phyloP scores from a whole-genome alignment of 2,888 invertebrate species.

The Nezara viridula region DNA sequence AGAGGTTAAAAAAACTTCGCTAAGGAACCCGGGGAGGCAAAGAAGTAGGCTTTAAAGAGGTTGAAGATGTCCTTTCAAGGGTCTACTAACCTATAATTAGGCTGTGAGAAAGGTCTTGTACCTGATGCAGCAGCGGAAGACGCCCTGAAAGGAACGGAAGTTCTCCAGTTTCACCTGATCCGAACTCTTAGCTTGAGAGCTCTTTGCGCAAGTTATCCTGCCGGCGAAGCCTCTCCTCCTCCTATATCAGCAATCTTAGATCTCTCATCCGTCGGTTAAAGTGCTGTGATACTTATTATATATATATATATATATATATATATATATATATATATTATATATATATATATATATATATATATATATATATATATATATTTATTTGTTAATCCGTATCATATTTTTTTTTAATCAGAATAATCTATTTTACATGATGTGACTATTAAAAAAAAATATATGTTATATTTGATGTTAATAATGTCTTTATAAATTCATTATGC shows the following conservation, averaged over 20 bases:
- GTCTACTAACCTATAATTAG: slow-evolving; percentile 48
- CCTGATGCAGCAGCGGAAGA: slow-evolving; percentile 47
- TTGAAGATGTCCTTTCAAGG: slow-evolving; percentile 44
- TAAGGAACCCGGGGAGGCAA: not conserved
- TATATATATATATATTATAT: no score
- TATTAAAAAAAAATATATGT: no score
- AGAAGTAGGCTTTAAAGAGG: slow-evolving; percentile 25
- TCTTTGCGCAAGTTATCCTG: slow-evolving; percentile 48
- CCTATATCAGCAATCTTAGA: not conserved
- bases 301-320: no score
- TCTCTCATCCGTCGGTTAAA: not conserved
- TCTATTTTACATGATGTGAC: no score
- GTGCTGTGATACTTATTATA: not conserved
- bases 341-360: no score
- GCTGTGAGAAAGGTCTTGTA: slow-evolving; percentile 47
- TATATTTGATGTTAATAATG: no score
- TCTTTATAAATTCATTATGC: no score
- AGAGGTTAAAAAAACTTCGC: slow-evolving; percentile 13
- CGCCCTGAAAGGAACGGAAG: slow-evolving; percentile 52
- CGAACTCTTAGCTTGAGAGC: slow-evolving; percentile 4
- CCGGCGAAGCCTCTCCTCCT: not conserved
- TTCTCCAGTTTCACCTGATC: slow-evolving; percentile 58
- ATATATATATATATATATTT: no score
- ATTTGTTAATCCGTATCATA: no score
- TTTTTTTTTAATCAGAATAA: no score